Conservation (phyloP, 2,888 invertebrate species). For the Phoronis australis region DNA sequence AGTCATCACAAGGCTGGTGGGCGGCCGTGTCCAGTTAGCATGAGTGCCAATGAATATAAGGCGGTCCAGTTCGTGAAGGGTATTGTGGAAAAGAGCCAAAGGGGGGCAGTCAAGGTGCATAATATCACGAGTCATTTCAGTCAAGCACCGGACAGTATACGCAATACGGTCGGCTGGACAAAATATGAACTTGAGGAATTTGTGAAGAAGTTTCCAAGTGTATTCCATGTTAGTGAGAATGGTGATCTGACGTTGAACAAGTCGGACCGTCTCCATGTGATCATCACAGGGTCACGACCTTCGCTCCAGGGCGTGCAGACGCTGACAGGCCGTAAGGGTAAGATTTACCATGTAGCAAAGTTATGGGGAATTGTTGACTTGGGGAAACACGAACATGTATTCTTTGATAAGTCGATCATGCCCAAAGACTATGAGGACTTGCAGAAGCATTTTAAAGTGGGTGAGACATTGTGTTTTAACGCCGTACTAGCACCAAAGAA, state of each 20-base stretch:
- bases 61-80: constrained; percentile 52
- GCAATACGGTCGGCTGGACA: constrained; percentile 50
- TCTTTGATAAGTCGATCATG: constrained; percentile 52
- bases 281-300: constrained; percentile 49
- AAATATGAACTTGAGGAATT: constrained; percentile 48
- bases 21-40: constrained; percentile 33
- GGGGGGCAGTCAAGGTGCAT: constrained; percentile 41
- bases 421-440: constrained; percentile 48
- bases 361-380: constrained; percentile 53
- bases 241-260: constrained; percentile 45
- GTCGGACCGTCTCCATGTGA: constrained; percentile 48
- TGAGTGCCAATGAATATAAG: constrained; percentile 53
- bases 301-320: constrained; percentile 30
- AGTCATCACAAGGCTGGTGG: background rate
- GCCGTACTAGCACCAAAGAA: constrained; percentile 52
- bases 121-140: constrained; percentile 43
- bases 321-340: constrained; percentile 43
- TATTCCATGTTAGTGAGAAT: constrained; percentile 45
- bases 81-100: constrained; percentile 48
- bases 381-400: constrained; percentile 54
- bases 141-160: constrained; percentile 45
- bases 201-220: constrained; percentile 41
- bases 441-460: constrained; percentile 45
- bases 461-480: constrained; percentile 50
- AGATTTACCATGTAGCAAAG: constrained; percentile 52